Conservation (phyloP, 2,888 invertebrate genomes). For the Melieria omissa region DNA sequence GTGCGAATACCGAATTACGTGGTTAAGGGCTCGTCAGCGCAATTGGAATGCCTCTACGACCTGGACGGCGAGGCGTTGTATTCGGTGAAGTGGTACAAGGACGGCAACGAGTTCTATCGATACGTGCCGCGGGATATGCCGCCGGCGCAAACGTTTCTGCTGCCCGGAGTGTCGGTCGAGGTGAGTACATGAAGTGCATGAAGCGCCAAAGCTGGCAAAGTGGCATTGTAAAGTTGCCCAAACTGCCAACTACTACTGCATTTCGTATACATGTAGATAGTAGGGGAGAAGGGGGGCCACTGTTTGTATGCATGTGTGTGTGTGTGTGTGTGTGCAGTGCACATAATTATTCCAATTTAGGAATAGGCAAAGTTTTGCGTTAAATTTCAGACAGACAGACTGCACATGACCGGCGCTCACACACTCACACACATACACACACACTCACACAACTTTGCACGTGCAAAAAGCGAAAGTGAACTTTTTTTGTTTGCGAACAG, state of each 20-base stretch:
- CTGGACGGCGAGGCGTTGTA: constrained; percentile 85
- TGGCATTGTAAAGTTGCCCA: background rate
- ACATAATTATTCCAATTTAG: too few relatives aligned
- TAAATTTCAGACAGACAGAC: background rate
- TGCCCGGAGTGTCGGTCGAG: constrained; percentile 86
- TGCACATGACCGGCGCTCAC: background rate
- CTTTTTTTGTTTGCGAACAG: background rate
- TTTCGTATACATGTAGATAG: too few relatives aligned
- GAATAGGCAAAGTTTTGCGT: too few relatives aligned
- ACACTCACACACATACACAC: constrained; percentile 4
- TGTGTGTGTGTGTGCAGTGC: background rate
- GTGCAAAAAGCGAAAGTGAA: background rate
- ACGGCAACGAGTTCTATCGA: constrained; percentile 89
- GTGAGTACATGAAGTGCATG: constrained; percentile 71
- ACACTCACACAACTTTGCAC: constrained; percentile 1
- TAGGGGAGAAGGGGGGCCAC: background rate
- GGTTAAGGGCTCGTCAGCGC: constrained; percentile 79
- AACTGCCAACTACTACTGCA: too few relatives aligned
- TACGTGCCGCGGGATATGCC: constrained; percentile 86
- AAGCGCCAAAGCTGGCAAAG: background rate
- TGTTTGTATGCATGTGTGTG: background rate
- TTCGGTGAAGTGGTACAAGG: constrained; percentile 94
- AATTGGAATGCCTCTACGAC: constrained; percentile 84
- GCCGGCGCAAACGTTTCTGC: constrained; percentile 79
- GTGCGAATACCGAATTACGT: constrained; percentile 85